Conservation (phyloP, 2,888 invertebrate genomes). For the Craniophora ligustri region DNA sequence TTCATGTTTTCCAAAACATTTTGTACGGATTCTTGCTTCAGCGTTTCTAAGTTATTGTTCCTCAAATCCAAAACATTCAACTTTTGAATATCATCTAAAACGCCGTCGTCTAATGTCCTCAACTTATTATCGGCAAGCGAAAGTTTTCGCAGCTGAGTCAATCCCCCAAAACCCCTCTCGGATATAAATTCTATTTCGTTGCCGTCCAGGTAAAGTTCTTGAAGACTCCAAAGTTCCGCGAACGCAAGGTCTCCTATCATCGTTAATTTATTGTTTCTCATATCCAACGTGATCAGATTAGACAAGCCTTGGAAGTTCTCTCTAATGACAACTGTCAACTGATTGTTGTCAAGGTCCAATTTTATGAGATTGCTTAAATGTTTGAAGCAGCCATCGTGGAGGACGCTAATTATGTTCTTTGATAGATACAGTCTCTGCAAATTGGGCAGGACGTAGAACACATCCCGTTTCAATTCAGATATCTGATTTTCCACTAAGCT, state of each 20-base stretch:
- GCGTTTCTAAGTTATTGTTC: constrained; percentile 92
- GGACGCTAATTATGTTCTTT: constrained; percentile 94
- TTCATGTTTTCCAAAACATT: constrained; percentile 92
- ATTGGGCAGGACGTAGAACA: constrained; percentile 92
- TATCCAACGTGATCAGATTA: constrained; percentile 91
- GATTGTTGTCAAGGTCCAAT: constrained; percentile 93
- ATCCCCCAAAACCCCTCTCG: constrained; percentile 92
- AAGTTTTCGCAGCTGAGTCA: constrained; percentile 92
- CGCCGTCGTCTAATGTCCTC: constrained; percentile 90
- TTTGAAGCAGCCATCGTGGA: constrained; percentile 95
- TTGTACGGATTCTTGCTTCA: constrained; percentile 92
- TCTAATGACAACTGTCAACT: constrained; percentile 92
- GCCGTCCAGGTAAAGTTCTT: constrained; percentile 91
- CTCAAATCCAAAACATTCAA: constrained; percentile 93
- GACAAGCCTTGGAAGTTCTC: constrained; percentile 94
- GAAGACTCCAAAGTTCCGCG: constrained; percentile 92
- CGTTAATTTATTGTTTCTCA: constrained; percentile 93
- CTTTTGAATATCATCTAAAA: constrained; percentile 91
- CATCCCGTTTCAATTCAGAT: constrained; percentile 91
- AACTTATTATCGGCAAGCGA: constrained; percentile 93
- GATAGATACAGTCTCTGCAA: constrained; percentile 93
- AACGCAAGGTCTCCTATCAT: constrained; percentile 95
- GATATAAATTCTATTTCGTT: constrained; percentile 93
- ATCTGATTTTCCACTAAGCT: constrained; percentile 93
- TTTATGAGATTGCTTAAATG: constrained; percentile 92